Evolutionary conservation across 2,888 invertebrate species (phyloP).

Genomic region (Buathra laborator): DNA sequence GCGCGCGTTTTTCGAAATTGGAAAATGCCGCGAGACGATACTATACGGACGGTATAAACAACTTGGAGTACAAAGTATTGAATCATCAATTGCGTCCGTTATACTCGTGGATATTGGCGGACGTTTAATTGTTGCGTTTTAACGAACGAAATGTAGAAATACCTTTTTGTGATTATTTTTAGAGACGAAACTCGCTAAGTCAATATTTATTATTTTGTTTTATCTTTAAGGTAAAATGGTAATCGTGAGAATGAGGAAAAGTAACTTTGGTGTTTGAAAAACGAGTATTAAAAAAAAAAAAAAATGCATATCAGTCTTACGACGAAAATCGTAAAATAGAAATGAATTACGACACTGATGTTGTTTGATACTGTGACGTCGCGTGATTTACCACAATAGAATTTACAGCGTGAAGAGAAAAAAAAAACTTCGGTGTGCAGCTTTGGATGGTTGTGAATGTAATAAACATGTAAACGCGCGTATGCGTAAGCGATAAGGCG

Average conservation of each 20-base stretch:
- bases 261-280: no score
- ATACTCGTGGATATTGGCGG: conserved; percentile 83
- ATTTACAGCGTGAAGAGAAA: conserved; percentile 8
- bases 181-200: conserved; percentile 41
- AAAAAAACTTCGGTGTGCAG: not conserved
- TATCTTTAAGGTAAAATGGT: not conserved
- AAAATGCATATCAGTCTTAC: conserved; percentile 52
- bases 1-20: conserved; percentile 79
- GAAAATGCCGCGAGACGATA: conserved; percentile 80
- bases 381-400: conserved; percentile 11
- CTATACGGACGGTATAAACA: conserved; percentile 83
- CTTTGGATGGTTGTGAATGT: conserved; percentile 18
- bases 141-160: not conserved
- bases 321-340: not conserved
- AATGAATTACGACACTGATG: conserved; percentile 24
- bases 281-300: no score
- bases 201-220: conserved; percentile 54
- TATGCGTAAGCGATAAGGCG: not conserved
- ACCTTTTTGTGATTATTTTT: not conserved
- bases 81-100: conserved; percentile 81
- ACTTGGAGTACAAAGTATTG: conserved; percentile 82
- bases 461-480: not conserved
- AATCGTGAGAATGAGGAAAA: not conserved
- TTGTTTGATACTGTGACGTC: conserved; percentile 24
- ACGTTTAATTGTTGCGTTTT: conserved; percentile 73